These are phyloP conservation scores for Oreocharis arfaki DNA, from an alignment of 2,113 vertebrate species.

Conservation along the genomic window DNA sequence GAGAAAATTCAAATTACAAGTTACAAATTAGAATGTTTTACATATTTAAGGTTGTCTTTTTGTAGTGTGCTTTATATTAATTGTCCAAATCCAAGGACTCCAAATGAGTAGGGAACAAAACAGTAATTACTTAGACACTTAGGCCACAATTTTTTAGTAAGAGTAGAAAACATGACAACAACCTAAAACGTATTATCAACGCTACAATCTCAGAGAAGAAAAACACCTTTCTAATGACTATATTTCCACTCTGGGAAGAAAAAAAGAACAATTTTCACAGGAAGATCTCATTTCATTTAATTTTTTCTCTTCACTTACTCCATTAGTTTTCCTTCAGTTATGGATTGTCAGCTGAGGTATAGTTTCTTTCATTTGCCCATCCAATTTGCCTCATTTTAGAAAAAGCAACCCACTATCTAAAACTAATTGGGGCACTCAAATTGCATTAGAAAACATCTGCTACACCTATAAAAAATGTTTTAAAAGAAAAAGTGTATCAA, in stretches of 20 bases:
- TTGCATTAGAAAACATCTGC: background rate
- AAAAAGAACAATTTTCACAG: slow-evolving; percentile 64
- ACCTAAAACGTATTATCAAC: background rate
- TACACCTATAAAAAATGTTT: background rate
- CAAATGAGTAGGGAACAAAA: background rate
- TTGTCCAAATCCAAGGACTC: background rate
- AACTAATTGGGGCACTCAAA: background rate
- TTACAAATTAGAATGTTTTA: background rate
- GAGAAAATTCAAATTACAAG: background rate
- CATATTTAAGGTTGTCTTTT: background rate
- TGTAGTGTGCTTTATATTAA: background rate
- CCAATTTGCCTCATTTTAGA: background rate
- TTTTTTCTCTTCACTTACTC: slow-evolving; percentile 55
- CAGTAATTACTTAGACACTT: background rate
- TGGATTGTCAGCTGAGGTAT: slow-evolving; percentile 31
- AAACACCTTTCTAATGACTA: slow-evolving; percentile 26
- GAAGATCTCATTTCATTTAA: slow-evolving; percentile 73
- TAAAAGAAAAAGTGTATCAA: background rate
- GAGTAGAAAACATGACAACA: background rate
- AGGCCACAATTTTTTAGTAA: background rate
- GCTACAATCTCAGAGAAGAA: background rate
- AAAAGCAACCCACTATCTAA: background rate
- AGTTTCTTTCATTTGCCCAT: slow-evolving; percentile 27
- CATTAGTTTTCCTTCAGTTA: slow-evolving; percentile 62
- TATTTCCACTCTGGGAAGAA: slow-evolving; percentile 43